A percentile compares a stretch with the other conserved stretches of the same genome.
Evolutionary conservation across 2,888 invertebrate species (phyloP).

Genomic region (Orchesellides sinensis): DNA sequence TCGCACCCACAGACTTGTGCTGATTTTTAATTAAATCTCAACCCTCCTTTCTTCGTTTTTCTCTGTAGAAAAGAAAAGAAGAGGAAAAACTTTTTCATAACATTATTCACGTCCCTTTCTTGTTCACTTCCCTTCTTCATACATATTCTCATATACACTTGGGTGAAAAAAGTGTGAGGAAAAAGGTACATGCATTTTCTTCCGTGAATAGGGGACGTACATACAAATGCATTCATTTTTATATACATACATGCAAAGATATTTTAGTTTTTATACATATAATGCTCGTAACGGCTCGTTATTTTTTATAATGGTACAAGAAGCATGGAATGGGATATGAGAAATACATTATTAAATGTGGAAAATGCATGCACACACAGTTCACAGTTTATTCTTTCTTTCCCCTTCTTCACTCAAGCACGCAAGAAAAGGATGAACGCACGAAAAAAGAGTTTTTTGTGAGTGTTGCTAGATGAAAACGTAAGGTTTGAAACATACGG

Average conservation of each 20-base stretch:
- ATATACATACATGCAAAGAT: conserved; percentile 24
- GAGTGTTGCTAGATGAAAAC: not conserved
- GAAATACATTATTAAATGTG: conserved; percentile 39
- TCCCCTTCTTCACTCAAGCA: conserved; percentile 29
- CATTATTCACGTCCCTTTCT: conserved; percentile 60
- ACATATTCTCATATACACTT: too few species aligned
- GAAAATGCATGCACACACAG: conserved; percentile 6
- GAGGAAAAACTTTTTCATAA: conserved; percentile 43
- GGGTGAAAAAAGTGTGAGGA: too few species aligned
- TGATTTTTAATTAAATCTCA: conserved; percentile 67
- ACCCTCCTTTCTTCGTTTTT: conserved; percentile 38
- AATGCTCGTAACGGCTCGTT: too few species aligned
- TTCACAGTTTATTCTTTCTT: conserved; percentile 10
- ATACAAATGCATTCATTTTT: conserved; percentile 31
- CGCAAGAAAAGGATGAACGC: conserved; percentile 27
- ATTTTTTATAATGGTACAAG: too few species aligned
- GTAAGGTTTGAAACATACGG: not conserved
- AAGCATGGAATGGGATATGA: conserved; percentile 28
- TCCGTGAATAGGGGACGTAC: not conserved
- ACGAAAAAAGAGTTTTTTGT: not conserved
- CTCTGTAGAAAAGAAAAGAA: conserved; percentile 7
- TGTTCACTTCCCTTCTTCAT: conserved; percentile 52
- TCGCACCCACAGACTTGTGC: conserved; percentile 57
- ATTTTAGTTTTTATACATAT: too few species aligned
- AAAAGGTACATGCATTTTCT: conserved; percentile 38